Evolutionary conservation across 1,140 invertebrate species (phyloP), one percentile per base, ranked within the genome.

Genomic region (Euura lappo): DNA sequence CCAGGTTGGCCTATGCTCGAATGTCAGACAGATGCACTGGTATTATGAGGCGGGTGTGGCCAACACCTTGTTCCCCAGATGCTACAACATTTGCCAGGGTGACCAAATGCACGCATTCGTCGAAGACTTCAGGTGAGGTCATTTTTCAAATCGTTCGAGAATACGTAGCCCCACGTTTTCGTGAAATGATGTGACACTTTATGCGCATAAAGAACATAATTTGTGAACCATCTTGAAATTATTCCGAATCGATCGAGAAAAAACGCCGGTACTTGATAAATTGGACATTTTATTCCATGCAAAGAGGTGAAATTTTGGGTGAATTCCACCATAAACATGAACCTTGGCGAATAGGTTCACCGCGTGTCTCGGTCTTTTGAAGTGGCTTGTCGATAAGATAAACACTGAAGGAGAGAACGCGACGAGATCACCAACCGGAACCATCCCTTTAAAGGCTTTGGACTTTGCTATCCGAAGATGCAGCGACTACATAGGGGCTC

Each of bases 61-160:
- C 0, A 89, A 94, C 74, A 93, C 93, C 2, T 93, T 94, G 72
- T 97, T 96, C 83, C 97, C 96, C 0, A 90, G 97, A 47, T 96
- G 95, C 79, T 97, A 96, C 85, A 95, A 96, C 73, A 91, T 96
- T 46, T 94, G 93, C 81, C 93, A 93, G 85, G 92, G 93, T 7
- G 96, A 98, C 78, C 97, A 97, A 80, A 91, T 96, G 81, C 91
- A 92, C 75, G 93, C 96, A 73, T 98, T 98, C 80, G 90, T 96
- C 66, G 95, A 97, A 75, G 96, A 98, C 84, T 98, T 95, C 80
- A 80, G 85, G 86, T 85, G 78, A 42, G 64, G 44, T 28, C 28
- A 11, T 28, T 10, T 13, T 28, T 28, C 28, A 28, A 28, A 28
- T 28, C 28, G 28, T 28, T 28, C 28, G 28, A 1, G 28, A 28